Conservation (phyloP, 2,888 invertebrate species). For the Agrotis ipsilon region DNA sequence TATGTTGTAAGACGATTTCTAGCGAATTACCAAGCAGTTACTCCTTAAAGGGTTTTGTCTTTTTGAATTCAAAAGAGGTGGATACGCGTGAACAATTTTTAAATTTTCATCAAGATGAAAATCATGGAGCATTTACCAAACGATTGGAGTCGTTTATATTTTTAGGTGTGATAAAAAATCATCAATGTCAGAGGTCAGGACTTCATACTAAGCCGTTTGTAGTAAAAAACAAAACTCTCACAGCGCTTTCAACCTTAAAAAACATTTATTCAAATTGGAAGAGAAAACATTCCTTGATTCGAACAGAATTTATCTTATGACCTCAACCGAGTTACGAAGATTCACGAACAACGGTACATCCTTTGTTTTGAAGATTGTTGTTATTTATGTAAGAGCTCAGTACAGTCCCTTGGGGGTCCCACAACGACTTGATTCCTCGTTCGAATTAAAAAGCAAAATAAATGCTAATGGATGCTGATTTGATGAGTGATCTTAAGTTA, state of each 20-base stretch:
- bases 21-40: conserved; percentile 28
- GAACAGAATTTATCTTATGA: conserved; percentile 31
- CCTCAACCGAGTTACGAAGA: conserved; percentile 12
- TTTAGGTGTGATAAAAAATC: conserved; percentile 13
- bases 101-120: not conserved
- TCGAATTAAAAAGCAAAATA: conserved; percentile 41
- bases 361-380: conserved; percentile 6
- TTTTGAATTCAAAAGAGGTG: not conserved
- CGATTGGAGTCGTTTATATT: conserved; percentile 7
- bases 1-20: conserved; percentile 58
- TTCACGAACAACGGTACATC: conserved; percentile 3
- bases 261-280: conserved; percentile 44
- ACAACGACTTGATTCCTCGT: not conserved
- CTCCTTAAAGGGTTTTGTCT: not conserved
- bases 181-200: conserved; percentile 34
- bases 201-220: conserved; percentile 11
- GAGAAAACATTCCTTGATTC: conserved; percentile 49
- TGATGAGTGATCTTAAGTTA: conserved; percentile 76
- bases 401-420: conserved; percentile 14
- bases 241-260: conserved; percentile 37
- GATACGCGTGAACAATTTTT: not conserved
- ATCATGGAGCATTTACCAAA: conserved; percentile 9
- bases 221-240: conserved; percentile 29
- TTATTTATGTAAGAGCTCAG: not conserved
- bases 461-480: conserved; percentile 71